Percentiles rank a stretch among this genome's conserved stretches.
These are phyloP conservation scores for Drosophila aff. DNA, from an alignment of 1,140 invertebrate species.

Conservation along the genomic window DNA sequence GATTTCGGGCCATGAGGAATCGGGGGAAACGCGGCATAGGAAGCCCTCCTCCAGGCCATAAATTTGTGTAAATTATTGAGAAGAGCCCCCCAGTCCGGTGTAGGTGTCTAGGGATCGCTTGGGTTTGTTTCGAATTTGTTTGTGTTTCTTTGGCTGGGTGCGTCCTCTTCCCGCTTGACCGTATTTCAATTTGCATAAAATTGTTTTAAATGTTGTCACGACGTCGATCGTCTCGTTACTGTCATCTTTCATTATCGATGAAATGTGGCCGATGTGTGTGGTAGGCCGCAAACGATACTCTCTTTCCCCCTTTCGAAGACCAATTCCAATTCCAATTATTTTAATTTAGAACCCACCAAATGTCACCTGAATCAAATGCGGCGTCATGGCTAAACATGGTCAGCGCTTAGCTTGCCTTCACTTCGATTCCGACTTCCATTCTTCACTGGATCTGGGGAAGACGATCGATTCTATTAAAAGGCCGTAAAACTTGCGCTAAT, in stretches of 20 bases:
- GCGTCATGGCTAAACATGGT: conserved; percentile 60
- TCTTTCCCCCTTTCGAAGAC: neutral
- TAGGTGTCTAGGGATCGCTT: conserved; percentile 65
- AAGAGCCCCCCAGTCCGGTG: conserved; percentile 41
- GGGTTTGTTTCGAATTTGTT: conserved; percentile 23
- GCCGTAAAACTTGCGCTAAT: conserved; percentile 69
- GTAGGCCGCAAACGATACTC: conserved; percentile 33
- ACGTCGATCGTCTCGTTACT: conserved; percentile 69
- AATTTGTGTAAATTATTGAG: conserved; percentile 78
- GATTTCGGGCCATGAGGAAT: conserved; percentile 49
- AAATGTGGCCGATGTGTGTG: conserved; percentile 76
- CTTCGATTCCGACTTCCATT: conserved; percentile 25
- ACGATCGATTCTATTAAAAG: conserved; percentile 75
- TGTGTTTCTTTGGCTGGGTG: conserved; percentile 34
- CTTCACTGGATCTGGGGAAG: conserved; percentile 10
- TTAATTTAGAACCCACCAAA: conserved; percentile 75
- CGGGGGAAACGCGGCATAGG: conserved; percentile 55
- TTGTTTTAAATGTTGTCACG: conserved; percentile 83
- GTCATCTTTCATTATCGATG: conserved; percentile 84
- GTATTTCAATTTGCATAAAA: conserved; percentile 82
- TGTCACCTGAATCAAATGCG: conserved; percentile 50
- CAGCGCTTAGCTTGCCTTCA: conserved; percentile 59
- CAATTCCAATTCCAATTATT: conserved; percentile 45
- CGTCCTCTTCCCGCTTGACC: conserved; percentile 60
- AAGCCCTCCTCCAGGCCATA: conserved; percentile 51